Evolutionary conservation across 2,113 vertebrate species (phyloP), one percentile per base, ranked within the genome.

Genomic region (Ovibos moschatus): DNA sequence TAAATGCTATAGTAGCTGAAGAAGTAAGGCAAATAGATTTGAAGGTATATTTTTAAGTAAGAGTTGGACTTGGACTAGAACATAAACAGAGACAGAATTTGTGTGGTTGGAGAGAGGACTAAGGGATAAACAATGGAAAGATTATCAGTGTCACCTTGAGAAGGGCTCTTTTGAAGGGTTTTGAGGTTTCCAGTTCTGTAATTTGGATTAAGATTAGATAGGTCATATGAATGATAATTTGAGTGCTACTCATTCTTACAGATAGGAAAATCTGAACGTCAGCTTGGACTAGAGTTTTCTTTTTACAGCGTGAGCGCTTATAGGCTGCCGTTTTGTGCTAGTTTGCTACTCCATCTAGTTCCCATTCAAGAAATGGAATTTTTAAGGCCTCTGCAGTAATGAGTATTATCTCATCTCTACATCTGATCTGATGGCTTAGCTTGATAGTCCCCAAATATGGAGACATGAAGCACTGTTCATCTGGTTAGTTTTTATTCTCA

Each of bases 401-500:
- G 21, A 79, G 8, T 79, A 28, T 95, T 85, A 78, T 82, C 64
- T 91, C n/a, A 85, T 71, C 28, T 92, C 50, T 53, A 45, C 5
- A 78, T 91, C 45, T 90, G 74, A 88, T 96, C 64, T 93, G 36
- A 28, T 51, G 76, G 23, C 17, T 95, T 60, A 96, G 53, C 21
- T 89, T 89, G 58, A 55, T n/a, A 87, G 36, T 57, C 64, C 27
- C 79, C 82, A 97, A 88, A 64, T 91, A 89, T 0, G 90, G 13
- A 95, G 71, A 76, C 7, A 19, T 51, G 58, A 82, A 81, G 13
- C 62, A 10, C 85, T 88, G 36, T 81, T 85, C 87, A 87, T 95
- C 43, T 45, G 4, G 25, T 92, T 94, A 30, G 33, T 84, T 93
- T 95, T 95, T 79, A 95, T 88, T 91, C 90, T 87, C 27, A 96